Conservation (phyloP, 2,113 vertebrate species). For the Alectura lathami region DNA sequence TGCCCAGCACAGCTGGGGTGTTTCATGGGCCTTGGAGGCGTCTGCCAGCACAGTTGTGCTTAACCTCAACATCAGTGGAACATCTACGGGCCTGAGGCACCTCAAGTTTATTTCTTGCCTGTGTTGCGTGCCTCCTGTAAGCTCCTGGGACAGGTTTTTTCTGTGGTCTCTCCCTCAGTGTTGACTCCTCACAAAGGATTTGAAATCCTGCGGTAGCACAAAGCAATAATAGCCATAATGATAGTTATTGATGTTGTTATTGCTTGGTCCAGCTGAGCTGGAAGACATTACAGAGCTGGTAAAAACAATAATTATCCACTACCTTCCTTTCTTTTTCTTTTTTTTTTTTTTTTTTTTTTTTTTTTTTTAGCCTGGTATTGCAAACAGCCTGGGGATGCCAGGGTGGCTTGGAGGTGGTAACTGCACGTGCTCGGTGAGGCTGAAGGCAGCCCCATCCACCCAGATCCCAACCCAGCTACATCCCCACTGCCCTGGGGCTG, state of each 20-base stretch:
- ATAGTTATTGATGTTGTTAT: accelerated
- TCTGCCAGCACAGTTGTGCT: neutral
- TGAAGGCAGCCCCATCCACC: neutral
- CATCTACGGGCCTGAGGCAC: neutral
- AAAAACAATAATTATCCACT: neutral
- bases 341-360: neutral
- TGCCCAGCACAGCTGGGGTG: accelerated
- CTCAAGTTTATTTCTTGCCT: neutral
- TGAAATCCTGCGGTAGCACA: accelerated
- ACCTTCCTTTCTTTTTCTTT: neutral
- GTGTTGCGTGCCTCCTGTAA: accelerated
- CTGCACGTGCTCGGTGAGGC: accelerated
- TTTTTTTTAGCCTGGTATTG: neutral
- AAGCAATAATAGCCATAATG: neutral
- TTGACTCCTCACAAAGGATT: neutral
- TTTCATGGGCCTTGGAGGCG: neutral
- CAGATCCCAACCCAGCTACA: neutral
- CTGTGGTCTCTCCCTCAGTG: neutral
- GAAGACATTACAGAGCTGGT: neutral
- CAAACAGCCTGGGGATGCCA: neutral
- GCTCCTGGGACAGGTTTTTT: neutral
- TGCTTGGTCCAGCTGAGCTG: neutral
- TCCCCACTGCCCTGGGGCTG: neutral
- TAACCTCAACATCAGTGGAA: no score
- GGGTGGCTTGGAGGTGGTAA: neutral